Base-by-base conservation (phyloP, 2,888 invertebrate genomes). In the Clusia tigrina region DNA sequence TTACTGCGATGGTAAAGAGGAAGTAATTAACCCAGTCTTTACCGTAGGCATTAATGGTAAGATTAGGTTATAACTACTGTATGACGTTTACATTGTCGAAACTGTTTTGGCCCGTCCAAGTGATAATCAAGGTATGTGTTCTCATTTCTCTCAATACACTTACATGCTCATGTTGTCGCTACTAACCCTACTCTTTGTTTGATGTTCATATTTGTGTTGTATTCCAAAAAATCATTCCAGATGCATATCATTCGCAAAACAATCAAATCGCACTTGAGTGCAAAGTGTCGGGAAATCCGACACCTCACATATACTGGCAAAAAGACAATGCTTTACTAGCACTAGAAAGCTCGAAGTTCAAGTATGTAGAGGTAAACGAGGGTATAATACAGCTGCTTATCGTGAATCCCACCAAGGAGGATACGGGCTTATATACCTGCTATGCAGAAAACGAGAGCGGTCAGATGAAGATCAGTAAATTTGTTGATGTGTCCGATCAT, bases 211-310 rank as follows among this genome's bases (percentile, higher is more conserved):
- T 26, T 23, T 54, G 58, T 59, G 37, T 53, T 25, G 37, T 23
- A 58, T 58, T 58, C 12, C 59, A 54, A n/a, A n/a, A n/a, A 25
- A 67, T 66, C 65, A 59, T 74, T 73, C 20, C 74, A 82, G 93
- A 94, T 81, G 87, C 86, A 32, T 93, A 90, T 80, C 89, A 89
- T 74, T 84, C 88, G 71, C 86, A 88, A 51, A 89, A 88, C 74
- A 90, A 92, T 78, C 90, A 92, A 75, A 82, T 94, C 23, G 85
- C 88, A 2, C 83, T 94, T 58, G 93, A 94, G 81, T 94, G 94
- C 76, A 88, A 90, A 55, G 88, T 93, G 24, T 88, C 90, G 52
- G 91, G 90, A 6, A 88, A 90, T 72, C 91, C 92, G 2, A 85
- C 87, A n/a, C 91, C 93, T 0, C 86, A 84, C 0, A 88, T 94